These are phyloP conservation scores for Alaudala cheleensis DNA, from an alignment of 2,113 vertebrate genomes.

Conservation along the genomic window DNA sequence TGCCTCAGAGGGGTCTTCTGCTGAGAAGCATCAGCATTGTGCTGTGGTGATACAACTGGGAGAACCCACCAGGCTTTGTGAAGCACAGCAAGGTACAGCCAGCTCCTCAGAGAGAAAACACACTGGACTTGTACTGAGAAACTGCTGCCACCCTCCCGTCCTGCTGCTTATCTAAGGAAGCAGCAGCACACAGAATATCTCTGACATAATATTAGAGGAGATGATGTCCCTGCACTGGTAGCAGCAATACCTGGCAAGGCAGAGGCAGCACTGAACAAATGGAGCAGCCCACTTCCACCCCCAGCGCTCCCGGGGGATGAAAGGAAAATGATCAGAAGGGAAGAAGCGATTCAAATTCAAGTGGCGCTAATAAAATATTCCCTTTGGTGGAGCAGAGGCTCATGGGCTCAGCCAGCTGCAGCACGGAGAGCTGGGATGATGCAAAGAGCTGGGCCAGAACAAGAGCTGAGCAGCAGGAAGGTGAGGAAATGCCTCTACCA, in stretches of 20 bases:
- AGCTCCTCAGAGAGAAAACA: background rate
- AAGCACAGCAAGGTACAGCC: background rate
- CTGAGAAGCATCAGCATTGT: background rate
- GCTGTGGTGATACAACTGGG: background rate
- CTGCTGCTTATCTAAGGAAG: background rate
- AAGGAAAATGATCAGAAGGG: slow-evolving; percentile 42
- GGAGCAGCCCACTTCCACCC: background rate
- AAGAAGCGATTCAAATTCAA: background rate
- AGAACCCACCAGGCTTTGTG: background rate
- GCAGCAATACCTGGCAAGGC: background rate
- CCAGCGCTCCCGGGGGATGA: background rate
- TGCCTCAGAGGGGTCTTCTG: background rate
- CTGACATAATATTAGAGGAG: background rate
- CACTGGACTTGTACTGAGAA: accelerated
- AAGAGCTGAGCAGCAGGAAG: background rate
- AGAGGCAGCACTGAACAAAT: background rate
- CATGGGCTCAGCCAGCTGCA: background rate
- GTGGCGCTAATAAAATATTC: slow-evolving; percentile 41
- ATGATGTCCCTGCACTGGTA: background rate
- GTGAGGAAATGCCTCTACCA: background rate
- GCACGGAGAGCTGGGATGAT: background rate
- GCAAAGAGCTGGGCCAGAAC: background rate
- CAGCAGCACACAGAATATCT: background rate
- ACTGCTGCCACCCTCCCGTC: background rate
- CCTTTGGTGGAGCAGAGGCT: slow-evolving; percentile 44